A percentile compares a stretch with the other conserved stretches of the same genome.
phyloP scores from a whole-genome alignment of 2,888 invertebrate genomes.

The Heliconius cydno region DNA sequence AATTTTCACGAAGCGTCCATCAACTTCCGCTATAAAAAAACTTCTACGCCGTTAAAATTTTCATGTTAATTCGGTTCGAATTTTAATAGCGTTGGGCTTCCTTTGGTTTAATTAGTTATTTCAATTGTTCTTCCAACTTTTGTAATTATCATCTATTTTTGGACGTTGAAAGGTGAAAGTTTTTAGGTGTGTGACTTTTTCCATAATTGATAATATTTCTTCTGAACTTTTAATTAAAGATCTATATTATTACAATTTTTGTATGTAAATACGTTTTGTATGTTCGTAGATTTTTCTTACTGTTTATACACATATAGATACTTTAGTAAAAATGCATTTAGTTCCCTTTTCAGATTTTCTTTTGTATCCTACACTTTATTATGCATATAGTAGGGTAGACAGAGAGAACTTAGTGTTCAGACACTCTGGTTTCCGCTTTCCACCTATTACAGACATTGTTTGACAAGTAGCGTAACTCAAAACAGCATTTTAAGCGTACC shows the following conservation, averaged over 20 bases:
- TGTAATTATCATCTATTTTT: conserved; percentile 19
- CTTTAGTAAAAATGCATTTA: not conserved
- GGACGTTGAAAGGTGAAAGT: conserved; percentile 2
- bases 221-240: conserved; percentile 9
- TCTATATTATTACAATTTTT: not conserved
- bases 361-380: too few species aligned
- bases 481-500: too few species aligned
- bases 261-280: not conserved
- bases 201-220: not conserved
- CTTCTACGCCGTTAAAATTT: conserved; percentile 16
- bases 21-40: conserved; percentile 27
- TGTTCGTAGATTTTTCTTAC: not conserved
- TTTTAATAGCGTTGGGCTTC: conserved; percentile 23
- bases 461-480: too few species aligned
- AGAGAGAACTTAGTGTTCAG: too few species aligned
- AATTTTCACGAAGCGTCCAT: conserved; percentile 24
- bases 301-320: not conserved
- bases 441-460: too few species aligned
- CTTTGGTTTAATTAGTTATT: conserved; percentile 30
- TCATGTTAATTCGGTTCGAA: conserved; percentile 22
- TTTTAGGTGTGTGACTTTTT: not conserved
- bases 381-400: too few species aligned
- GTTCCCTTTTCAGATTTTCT: too few species aligned
- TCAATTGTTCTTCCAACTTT: conserved; percentile 26
- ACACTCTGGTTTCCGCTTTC: too few species aligned